Evolutionary conservation across 2,113 vertebrate species (phyloP), one percentile per base, ranked within the genome.

Genomic region (Nestor notabilis): DNA sequence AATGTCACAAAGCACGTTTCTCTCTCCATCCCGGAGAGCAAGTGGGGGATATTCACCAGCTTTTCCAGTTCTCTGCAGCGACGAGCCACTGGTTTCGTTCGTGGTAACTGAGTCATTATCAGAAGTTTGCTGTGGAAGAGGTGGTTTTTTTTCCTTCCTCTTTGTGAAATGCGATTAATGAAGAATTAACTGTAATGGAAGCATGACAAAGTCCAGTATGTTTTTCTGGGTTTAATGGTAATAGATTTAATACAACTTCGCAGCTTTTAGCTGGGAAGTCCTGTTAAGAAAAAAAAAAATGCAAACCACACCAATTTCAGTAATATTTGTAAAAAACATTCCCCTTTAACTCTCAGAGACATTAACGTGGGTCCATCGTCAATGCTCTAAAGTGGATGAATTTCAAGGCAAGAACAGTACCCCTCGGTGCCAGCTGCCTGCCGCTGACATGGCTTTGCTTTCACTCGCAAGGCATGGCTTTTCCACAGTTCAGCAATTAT

Each of bases 401-500:
- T 87, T 94, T 50, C 64, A 94, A 92, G 72, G 80, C 79, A 58
- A 75, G 37, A 87, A 75, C 39, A 71, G 18, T 55, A 35, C n/a
- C 12, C 6, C 24, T 37, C 11, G 0, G 35, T 68, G 35, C 31
- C 56, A 14, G 23, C 49, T 7, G n/a, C 13, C 31, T 49, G 65
- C 25, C 9, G 33, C 49, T 53, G 35, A 1, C 3, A 18, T 80
- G 72, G 41, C 69, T 93, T 91, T 89, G 27, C 85, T 96, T 93
- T 76, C 44, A 33, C 88, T 96, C 93, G 84, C 95, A 89, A 84
- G 92, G 92, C 95, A 91, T 15, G 55, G 81, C 84, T 83, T 69
- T 87, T 63, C 77, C 61, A 66, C 76, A 61, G 43, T 93, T 95
- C 94, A 90, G 94, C 96, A 96, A 97, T 98, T 98, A 98, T 97